Base-by-base conservation (phyloP, 2,797 vertebrate genomes). In the Gobionotothen gibberifrons region DNA sequence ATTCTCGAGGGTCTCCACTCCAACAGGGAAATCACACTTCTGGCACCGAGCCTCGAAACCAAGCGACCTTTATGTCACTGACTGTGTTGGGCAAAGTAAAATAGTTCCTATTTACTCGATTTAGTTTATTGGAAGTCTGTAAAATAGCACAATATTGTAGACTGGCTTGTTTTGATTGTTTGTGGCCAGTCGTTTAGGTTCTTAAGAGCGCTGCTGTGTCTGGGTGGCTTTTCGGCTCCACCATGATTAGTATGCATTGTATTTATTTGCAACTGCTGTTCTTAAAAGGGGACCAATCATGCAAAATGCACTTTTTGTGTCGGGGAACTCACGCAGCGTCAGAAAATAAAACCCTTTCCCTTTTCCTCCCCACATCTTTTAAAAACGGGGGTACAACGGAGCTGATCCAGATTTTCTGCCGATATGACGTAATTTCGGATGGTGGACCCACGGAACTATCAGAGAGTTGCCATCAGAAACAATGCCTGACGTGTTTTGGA, bases 1-100 rank as follows among this genome's bases (percentile, higher is more conserved):
- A 61, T 61, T 80, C 68, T 86, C 40, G 3, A 65, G 74, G 65
- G 65, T 79, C 60, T 70, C 32, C 29, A 43, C 58, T 73, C 51
- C 72, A 71, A 62, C 53, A 21, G 67, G 82, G 69, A 85, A 86
- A 83, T 86, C 77, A 83, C 69, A 81, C 49, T 74, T 72, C n/a
- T 62, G 17, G 32, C 74, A 60, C 69, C 52, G 51, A 39, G 47
- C 53, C 58, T 81, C 42, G 19, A 75, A 75, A 74, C 43, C 43
- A 36, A 60, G 32, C 40, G 17, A 82, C 74, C 63, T 59, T 48
- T 74, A 66, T 71, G 70, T 60, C 51, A 62, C 16, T 22, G 47
- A 82, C 59, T 72, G 29, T 63, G 26, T 49, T 8, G 47, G 26
- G 44, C 48, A 69, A 49, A 73, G 49, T 17, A 26, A 67, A 82